Conservation (phyloP, 2,888 invertebrate genomes). For the Orchesella flavescens region DNA sequence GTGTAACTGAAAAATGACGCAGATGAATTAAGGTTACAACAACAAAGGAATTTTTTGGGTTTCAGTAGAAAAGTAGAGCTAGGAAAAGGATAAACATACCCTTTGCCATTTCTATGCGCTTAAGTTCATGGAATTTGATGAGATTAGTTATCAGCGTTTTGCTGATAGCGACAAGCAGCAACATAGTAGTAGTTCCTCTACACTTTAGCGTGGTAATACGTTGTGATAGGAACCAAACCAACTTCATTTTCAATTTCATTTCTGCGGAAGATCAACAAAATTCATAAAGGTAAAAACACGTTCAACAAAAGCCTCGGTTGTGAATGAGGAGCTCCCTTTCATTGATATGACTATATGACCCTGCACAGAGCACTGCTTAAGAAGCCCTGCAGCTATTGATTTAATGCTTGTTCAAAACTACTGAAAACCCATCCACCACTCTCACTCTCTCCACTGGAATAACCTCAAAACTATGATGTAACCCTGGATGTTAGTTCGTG, state of each 20-base stretch:
- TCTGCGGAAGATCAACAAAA: not conserved
- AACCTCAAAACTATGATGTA: not conserved
- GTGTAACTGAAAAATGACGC: too few species aligned
- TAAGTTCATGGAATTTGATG: too few species aligned
- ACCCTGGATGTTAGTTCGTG: not conserved
- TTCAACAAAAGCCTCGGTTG: not conserved
- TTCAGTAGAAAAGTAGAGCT: too few species aligned
- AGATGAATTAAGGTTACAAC: too few species aligned
- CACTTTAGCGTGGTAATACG: not conserved
- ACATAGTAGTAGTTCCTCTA: too few species aligned
- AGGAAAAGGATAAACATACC: too few species aligned
- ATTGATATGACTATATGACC: constrained; percentile 7
- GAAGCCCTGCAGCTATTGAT: constrained; percentile 41
- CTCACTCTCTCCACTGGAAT: not conserved
- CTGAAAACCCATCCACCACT: constrained; percentile 6
- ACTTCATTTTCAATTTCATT: too few species aligned
- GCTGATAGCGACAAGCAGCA: too few species aligned
- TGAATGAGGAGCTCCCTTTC: not conserved
- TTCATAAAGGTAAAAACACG: not conserved
- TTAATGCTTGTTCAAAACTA: not conserved
- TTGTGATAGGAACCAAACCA: not conserved
- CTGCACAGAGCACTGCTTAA: not conserved
- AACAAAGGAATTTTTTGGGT: too few species aligned
- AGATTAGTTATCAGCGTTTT: too few species aligned
- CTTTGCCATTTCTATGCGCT: too few species aligned